These are phyloP conservation scores for Adoxophyes honmai DNA, from an alignment of 1,140 invertebrate species.

Conservation along the genomic window DNA sequence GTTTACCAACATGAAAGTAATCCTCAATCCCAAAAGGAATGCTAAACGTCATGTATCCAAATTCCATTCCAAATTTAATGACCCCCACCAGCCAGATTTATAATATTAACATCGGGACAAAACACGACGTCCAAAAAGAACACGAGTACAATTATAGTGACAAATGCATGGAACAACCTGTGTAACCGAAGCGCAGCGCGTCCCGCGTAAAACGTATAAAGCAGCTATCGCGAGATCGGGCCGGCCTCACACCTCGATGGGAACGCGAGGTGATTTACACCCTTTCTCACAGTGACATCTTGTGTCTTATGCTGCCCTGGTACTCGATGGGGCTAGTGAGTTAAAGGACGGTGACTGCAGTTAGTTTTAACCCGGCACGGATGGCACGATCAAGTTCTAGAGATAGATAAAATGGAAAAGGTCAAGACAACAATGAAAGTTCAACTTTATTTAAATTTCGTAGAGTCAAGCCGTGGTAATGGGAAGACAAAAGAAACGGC, in stretches of 20 bases:
- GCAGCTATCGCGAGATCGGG: constrained; percentile 63
- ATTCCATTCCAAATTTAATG: constrained; percentile 14
- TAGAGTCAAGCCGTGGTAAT: no score
- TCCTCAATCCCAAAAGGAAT: neutral
- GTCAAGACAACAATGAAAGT: no score
- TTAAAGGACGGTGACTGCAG: neutral
- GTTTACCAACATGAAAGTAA: no score
- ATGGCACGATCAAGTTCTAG: no score
- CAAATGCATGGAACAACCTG: constrained; percentile 37
- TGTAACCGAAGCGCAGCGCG: constrained; percentile 52
- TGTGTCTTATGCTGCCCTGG: constrained; percentile 42
- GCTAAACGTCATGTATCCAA: constrained; percentile 1
- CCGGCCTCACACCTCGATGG: constrained; percentile 71
- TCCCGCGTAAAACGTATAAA: constrained; percentile 75
- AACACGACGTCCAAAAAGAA: constrained; percentile 10
- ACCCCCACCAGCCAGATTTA: constrained; percentile 7
- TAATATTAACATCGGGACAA: constrained; percentile 14
- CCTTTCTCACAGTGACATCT: constrained; percentile 50
- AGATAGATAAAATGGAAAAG: no score
- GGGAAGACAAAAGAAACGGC: no score
- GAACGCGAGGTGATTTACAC: constrained; percentile 66
- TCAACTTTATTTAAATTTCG: no score
- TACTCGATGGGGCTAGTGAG: constrained; percentile 20
- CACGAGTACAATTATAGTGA: constrained; percentile 13
- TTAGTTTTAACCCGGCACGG: no score